Percentiles rank a stretch among this genome's conserved stretches.
These are phyloP conservation scores for Torymus auratus DNA, from an alignment of 2,888 invertebrate genomes.

Conservation along the genomic window DNA sequence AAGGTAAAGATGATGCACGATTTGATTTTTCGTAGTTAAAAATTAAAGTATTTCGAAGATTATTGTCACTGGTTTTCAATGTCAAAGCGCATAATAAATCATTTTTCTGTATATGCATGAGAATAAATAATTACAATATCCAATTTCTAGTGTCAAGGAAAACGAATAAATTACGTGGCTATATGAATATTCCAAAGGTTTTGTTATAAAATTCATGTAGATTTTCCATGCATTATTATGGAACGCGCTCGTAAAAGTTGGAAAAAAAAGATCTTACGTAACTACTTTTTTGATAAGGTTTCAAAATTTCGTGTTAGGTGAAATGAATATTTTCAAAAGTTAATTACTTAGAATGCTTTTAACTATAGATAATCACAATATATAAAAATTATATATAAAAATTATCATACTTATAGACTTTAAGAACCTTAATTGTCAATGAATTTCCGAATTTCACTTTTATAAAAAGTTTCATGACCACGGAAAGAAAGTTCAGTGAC, in stretches of 20 bases:
- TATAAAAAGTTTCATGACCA: conserved; percentile 3
- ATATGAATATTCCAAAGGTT: conserved; percentile 41
- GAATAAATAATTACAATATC: conserved; percentile 12
- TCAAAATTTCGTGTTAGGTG: no score
- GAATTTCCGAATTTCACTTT: conserved; percentile 4
- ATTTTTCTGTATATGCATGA: conserved; percentile 2
- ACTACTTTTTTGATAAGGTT: not conserved
- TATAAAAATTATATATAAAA: not conserved
- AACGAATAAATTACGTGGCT: conserved; percentile 31
- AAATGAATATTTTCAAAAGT: no score
- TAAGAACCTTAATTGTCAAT: not conserved
- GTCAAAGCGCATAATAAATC: no score
- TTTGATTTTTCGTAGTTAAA: no score
- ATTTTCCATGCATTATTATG: conserved; percentile 5
- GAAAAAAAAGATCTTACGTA: not conserved
- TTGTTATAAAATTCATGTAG: conserved; percentile 19
- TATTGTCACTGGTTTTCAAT: no score
- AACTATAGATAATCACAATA: no score
- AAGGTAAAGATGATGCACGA: no score
- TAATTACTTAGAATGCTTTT: no score
- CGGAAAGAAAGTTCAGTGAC: conserved; percentile 40
- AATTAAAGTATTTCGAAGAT: no score
- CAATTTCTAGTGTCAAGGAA: conserved; percentile 27
- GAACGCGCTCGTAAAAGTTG: not conserved
- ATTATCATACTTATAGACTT: not conserved